Conservation (phyloP, 2,113 vertebrate species). For the Sinocyclocheilus anshuiensis region DNA sequence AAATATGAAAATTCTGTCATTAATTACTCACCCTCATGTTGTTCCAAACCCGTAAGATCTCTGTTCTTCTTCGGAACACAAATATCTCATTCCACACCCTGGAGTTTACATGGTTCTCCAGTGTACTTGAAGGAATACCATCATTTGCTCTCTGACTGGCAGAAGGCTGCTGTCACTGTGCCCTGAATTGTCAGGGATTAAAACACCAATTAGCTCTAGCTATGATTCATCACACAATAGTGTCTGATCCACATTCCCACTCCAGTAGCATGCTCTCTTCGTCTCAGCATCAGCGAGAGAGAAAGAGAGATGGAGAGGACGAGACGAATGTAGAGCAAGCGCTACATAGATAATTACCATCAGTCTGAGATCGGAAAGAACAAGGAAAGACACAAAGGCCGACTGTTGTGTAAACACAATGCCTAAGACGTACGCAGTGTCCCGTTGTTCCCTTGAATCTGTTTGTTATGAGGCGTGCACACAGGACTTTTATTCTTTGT, state of each 20-base stretch:
- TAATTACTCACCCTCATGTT: too few species aligned
- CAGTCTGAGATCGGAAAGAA: background rate
- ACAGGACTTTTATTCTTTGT: too few species aligned
- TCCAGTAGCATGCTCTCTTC: background rate
- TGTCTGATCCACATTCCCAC: conserved; percentile 46
- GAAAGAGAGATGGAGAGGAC: conserved; percentile 13
- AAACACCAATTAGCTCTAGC: conserved; percentile 59
- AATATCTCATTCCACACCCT: background rate
- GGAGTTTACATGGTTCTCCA: background rate
- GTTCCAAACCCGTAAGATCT: too few species aligned
- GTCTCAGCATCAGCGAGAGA: background rate
- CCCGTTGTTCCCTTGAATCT: background rate
- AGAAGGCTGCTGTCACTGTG: conserved; percentile 20
- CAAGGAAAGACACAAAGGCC: background rate
- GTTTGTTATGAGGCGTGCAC: too few species aligned
- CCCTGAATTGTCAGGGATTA: conserved; percentile 46
- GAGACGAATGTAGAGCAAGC: conserved; percentile 1
- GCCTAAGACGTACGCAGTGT: background rate
- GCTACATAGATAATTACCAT: conserved; percentile 32
- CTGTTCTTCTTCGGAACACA: background rate
- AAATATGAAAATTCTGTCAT: too few species aligned
- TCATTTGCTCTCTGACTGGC: background rate
- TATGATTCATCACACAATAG: conserved; percentile 58
- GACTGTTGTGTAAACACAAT: background rate
- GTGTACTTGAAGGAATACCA: background rate